These are phyloP conservation scores for Choristoneura rosaceana DNA, from an alignment of 2,888 invertebrate genomes.

Conservation along the genomic window DNA sequence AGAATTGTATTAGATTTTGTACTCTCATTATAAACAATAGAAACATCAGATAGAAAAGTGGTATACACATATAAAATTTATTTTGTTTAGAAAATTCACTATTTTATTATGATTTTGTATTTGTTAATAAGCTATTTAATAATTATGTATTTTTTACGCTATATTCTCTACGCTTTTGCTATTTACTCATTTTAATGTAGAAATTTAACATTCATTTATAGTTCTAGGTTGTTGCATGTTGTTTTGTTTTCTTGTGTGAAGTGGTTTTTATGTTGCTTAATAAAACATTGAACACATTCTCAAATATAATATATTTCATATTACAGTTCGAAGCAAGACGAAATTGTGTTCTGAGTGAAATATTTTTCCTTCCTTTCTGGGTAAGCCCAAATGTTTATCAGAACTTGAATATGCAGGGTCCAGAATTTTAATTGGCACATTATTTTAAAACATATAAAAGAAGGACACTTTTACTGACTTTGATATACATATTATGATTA, in stretches of 20 bases:
- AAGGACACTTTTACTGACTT: not conserved
- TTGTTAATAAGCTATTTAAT: conserved; percentile 24
- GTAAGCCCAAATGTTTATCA: conserved; percentile 1
- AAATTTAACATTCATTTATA: not conserved
- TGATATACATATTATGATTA: not conserved
- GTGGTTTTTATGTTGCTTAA: not conserved
- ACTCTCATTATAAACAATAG: conserved; percentile 38
- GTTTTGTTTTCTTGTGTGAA: conserved; percentile 7
- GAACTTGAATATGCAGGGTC: not conserved
- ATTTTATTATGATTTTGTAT: conserved; percentile 32
- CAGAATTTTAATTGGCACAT: not conserved
- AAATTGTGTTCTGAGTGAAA: not conserved
- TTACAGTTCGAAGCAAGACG: conserved; percentile 1
- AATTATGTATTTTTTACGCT: conserved; percentile 29
- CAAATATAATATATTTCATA: conserved; percentile 4
- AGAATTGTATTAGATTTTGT: conserved; percentile 15
- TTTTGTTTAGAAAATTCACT: conserved; percentile 13
- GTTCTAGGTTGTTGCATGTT: not conserved
- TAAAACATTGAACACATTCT: conserved; percentile 22
- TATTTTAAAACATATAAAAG: not conserved
- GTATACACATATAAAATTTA: not conserved
- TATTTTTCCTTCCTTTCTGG: not conserved
- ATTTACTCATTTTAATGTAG: conserved; percentile 24
- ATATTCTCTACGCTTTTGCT: conserved; percentile 30
- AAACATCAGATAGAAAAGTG: conserved; percentile 13